Conservation (phyloP, 2,888 invertebrate genomes). For the Drosophila nigritarsus region DNA sequence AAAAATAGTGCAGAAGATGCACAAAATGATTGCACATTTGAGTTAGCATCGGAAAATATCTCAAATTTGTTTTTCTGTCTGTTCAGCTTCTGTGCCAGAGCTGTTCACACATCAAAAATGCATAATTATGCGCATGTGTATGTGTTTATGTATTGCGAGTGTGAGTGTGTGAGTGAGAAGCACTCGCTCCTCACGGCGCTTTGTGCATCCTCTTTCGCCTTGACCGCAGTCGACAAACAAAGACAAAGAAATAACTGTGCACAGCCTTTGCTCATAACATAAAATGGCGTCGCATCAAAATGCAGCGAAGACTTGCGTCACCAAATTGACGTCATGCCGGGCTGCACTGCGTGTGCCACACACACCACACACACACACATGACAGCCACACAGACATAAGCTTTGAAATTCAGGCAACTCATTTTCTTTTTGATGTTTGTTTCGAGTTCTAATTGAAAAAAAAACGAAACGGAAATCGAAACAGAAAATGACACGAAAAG, state of each 20-base stretch:
- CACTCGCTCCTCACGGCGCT: background rate
- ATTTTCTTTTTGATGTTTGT: conserved; percentile 23
- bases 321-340: conserved; percentile 55
- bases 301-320: conserved; percentile 31
- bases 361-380: background rate
- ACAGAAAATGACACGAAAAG: conserved; percentile 25
- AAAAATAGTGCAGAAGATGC: background rate
- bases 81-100: no score
- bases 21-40: background rate
- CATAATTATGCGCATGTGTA: no score
- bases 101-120: no score
- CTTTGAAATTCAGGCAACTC: conserved; percentile 39
- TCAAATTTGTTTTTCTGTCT: no score
- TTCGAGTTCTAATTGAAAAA: conserved; percentile 42
- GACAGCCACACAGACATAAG: background rate
- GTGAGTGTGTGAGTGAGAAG: no score
- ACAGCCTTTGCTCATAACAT: conserved; percentile 30
- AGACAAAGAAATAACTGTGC: conserved; percentile 6
- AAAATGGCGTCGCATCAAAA: conserved; percentile 62
- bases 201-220: conserved; percentile 3
- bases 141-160: no score
- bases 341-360: background rate
- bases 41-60: background rate
- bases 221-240: conserved; percentile 6
- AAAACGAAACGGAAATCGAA: conserved; percentile 1